Conservation (phyloP, 1,140 invertebrate species). For the Zaprionus africanus region DNA sequence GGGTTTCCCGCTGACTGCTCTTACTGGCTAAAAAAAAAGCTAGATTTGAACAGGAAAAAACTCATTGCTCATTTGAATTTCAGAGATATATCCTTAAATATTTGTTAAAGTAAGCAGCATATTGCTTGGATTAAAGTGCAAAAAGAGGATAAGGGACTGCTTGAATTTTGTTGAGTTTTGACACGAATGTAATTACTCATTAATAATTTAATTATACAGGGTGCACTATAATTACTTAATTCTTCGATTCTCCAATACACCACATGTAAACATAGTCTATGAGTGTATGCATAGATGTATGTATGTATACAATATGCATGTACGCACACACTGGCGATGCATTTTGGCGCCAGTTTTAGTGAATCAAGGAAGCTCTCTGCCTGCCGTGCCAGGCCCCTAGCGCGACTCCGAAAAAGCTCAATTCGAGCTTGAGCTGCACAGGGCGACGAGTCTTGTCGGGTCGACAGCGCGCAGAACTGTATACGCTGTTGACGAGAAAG, state of each 20-base stretch:
- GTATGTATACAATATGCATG: not conserved
- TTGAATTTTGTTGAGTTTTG: too few relatives aligned
- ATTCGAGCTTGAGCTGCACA: slow-evolving; percentile 55
- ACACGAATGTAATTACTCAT: too few relatives aligned
- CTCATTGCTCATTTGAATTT: too few relatives aligned
- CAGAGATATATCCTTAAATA: too few relatives aligned
- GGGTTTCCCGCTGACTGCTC: too few relatives aligned
- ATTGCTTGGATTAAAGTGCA: too few relatives aligned
- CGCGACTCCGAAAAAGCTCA: slow-evolving; percentile 68
- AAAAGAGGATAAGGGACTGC: too few relatives aligned
- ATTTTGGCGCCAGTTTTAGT: slow-evolving; percentile 76
- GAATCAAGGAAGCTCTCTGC: slow-evolving; percentile 44
- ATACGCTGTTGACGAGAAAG: slow-evolving; percentile 83
- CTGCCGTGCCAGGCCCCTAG: slow-evolving; percentile 43
- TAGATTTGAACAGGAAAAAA: too few relatives aligned
- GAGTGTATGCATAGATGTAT: not conserved
- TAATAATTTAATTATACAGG: too few relatives aligned
- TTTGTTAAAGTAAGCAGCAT: too few relatives aligned
- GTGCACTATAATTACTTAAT: too few relatives aligned
- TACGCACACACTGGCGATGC: slow-evolving; percentile 22
- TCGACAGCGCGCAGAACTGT: slow-evolving; percentile 74
- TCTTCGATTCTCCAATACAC: slow-evolving; percentile 37
- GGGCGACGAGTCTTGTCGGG: slow-evolving; percentile 45
- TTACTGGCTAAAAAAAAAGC: too few relatives aligned
- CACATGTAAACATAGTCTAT: not conserved